phyloP scores from a whole-genome alignment of 2,113 vertebrate genomes.

The Phalacrocorax pelagicus region DNA sequence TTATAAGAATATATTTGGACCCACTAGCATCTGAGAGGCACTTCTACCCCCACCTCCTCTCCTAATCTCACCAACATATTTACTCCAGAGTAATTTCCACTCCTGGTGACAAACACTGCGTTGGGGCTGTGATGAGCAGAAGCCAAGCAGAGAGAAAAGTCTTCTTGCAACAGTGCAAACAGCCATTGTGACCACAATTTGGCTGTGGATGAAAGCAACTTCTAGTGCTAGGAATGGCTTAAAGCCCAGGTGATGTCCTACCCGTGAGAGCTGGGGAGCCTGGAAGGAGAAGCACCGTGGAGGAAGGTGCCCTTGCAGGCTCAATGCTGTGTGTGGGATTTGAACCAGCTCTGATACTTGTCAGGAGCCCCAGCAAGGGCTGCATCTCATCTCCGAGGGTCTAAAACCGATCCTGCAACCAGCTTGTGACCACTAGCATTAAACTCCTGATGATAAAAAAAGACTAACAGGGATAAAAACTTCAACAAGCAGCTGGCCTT shows the following conservation, averaged over 20 bases:
- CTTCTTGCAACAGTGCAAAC: background rate
- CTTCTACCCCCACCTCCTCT: background rate
- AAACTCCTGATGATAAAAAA: background rate
- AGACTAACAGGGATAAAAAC: background rate
- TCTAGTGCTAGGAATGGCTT: background rate
- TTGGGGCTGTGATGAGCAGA: background rate
- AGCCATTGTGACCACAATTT: too few relatives aligned
- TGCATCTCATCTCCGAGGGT: background rate
- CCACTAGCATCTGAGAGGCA: background rate
- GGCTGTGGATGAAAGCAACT: background rate
- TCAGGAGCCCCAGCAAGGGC: background rate
- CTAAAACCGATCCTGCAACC: background rate
- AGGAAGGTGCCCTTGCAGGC: background rate
- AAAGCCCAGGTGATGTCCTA: background rate
- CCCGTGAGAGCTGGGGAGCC: background rate
- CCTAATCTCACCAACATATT: background rate
- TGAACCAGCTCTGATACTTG: background rate
- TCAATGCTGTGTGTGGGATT: rapidly evolving
- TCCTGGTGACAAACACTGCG: background rate
- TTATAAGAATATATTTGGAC: background rate
- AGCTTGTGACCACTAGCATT: background rate
- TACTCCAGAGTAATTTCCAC: background rate
- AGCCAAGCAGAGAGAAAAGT: background rate
- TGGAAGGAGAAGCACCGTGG: rapidly evolving
- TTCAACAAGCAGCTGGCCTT: background rate